Percentiles rank a stretch among this genome's conserved stretches.
phyloP scores from a whole-genome alignment of 2,797 vertebrate genomes.

The Rhinichthys osculus region DNA sequence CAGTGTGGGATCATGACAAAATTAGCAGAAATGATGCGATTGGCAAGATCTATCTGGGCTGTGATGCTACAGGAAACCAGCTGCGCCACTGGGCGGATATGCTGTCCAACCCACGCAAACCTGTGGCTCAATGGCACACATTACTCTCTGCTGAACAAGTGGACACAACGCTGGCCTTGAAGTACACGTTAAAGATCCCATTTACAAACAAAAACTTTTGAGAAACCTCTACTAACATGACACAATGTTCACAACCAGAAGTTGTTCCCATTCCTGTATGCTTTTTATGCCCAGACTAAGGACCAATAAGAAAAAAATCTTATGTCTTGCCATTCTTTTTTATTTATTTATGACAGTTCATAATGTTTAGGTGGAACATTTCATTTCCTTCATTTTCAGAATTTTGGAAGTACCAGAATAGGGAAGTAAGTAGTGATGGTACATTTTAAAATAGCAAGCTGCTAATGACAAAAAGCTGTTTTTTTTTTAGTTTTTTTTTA shows the following conservation, averaged over 20 bases:
- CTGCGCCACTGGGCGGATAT: slow-evolving; percentile 93
- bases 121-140: slow-evolving; percentile 89
- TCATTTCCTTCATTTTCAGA: not conserved
- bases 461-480: no score
- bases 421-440: not conserved
- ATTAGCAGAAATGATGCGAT: slow-evolving; percentile 83
- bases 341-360: not conserved
- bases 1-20: slow-evolving; percentile 87
- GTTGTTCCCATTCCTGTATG: not conserved
- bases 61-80: slow-evolving; percentile 85
- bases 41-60: slow-evolving; percentile 88
- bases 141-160: slow-evolving; percentile 83
- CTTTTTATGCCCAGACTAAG: not conserved
- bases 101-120: slow-evolving; percentile 87
- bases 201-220: slow-evolving; percentile 70
- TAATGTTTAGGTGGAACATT: slow-evolving; percentile 2
- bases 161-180: slow-evolving; percentile 80
- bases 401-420: not conserved
- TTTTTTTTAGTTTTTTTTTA: no score
- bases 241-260: not conserved
- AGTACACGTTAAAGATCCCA: slow-evolving; percentile 75
- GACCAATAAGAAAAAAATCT: not conserved
- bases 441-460: not conserved
- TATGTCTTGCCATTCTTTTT: not conserved
- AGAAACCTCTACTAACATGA: slow-evolving; percentile 27